Evolutionary conservation across 2,113 vertebrate species (phyloP), one percentile per base, ranked within the genome.

Genomic region (Muntiacus reevesi): DNA sequence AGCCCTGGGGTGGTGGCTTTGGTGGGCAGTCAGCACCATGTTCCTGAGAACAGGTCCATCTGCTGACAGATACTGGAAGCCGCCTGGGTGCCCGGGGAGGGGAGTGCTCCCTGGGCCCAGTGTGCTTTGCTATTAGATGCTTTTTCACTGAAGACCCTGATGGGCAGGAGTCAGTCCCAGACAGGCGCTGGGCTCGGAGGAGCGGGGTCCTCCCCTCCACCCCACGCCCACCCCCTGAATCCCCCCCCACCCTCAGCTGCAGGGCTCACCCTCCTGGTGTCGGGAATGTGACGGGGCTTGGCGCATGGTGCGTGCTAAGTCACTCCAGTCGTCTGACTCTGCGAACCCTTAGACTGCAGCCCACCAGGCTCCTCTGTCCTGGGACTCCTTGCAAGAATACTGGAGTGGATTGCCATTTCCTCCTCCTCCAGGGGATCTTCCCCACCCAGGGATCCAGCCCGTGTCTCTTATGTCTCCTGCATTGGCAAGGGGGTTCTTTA

Each of bases 21-120:
- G 0, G 13, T 0, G 1, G 79, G 12, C 0, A 0, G 28, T 57
- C 6, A 6, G 89, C 54, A 8, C 47, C 8, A 0, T 1, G 23
- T 45, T n/a, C 45, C 90, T 13, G 2, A 87, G 79, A 81, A 17
- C 1, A 43, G 89, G 28, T 43, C 6, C 15, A 0, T 45, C 30
- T 78, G 0, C 7, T 40, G 67, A 50, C 89, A 55, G 11, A 33
- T 40, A 19, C 17, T 17, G 28, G 47, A 33, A 11, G 36, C 36
- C 13, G 21, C 27, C 25, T 10, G 0, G 36, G 0, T 5, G 67
- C n/a, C 11, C 1, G 36, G 28, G n/a, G 40, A 36, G 40, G 78
- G 6, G 33, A 14, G 6, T 91, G 57, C 14, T 30, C 85, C 11
- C 89, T 6, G 15, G 17, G 40, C 23, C 25, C n/a, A 50, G 59